phyloP scores from a whole-genome alignment of 2,113 vertebrate genomes.

The Pseudorectes ferrugineus region DNA sequence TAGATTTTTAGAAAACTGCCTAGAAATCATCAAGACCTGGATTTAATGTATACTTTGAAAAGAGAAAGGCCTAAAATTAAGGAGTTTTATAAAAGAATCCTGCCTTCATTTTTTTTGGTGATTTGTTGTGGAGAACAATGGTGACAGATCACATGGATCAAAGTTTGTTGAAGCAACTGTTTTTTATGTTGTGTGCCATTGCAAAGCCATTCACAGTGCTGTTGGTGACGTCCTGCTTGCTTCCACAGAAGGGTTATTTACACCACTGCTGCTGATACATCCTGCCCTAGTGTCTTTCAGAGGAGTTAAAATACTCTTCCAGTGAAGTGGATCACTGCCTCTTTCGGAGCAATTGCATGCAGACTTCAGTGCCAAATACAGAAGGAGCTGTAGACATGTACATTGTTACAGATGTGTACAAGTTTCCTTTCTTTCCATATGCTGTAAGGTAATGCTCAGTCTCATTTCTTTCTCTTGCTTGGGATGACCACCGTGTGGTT shows the following conservation, averaged over 20 bases:
- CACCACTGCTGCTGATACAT: background rate
- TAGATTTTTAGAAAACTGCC: background rate
- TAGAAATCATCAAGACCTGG: background rate
- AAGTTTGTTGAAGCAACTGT: background rate
- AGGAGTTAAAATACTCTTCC: background rate
- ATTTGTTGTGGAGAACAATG: background rate
- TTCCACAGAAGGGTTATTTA: background rate
- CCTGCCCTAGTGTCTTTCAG: background rate
- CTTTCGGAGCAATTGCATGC: background rate
- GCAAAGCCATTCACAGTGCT: background rate
- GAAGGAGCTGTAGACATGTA: background rate
- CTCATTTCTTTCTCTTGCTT: background rate
- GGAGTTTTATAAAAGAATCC: background rate
- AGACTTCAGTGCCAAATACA: background rate
- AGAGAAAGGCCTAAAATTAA: background rate
- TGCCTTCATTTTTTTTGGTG: background rate
- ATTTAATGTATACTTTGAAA: background rate
- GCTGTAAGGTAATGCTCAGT: background rate
- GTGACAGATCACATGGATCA: background rate
- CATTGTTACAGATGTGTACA: background rate
- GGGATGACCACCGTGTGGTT: rapidly evolving
- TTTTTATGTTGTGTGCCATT: background rate
- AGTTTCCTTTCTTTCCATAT: background rate
- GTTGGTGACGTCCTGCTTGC: background rate
- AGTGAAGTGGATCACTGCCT: background rate